Evolutionary conservation across 2,888 invertebrate genomes (phyloP), one percentile per base, ranked within the genome.

Genomic region (Mechanitis messenoides): DNA sequence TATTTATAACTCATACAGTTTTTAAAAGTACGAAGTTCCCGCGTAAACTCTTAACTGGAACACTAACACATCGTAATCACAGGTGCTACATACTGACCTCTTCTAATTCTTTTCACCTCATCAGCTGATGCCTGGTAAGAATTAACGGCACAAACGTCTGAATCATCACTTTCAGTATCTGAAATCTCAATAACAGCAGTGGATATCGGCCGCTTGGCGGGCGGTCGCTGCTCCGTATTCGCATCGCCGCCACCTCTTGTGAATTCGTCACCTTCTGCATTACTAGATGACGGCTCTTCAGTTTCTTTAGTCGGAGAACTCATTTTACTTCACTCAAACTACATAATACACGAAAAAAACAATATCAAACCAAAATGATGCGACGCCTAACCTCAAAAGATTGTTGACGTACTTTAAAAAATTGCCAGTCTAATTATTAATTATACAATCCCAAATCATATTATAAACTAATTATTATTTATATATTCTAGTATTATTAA

Each of bases 61-160:
- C 56, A 53, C 56, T 59, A 45, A 60, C 68, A 69, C n/a, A 35
- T 67, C 67, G 61, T 57, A 59, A 58, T 45, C 46, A 56, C 53
- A 20, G 60, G 53, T 33, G 31, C 50, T 31, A 55, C 42, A 61
- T 54, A 74, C 79, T 77, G 63, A 89, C 90, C 89, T 69, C 87
- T 85, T 33, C 91, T 85, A 64, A 91, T 87, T 69, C 87, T 80
- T 69, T 91, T 91, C 63, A 90, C 90, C 73, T 91, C 91, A 65
- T 90, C 89, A 1, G 89, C 86, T 31, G 89, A 75, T 42, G 91
- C 91, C 71, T 89, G 90, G 74, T 91, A 91, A 1, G 89, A 85
- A 61, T 83, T 87, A 11, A 91, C 89, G 4, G 90, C 90, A 64
- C 90, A 91, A n/a, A 91, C 80, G 60, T 90, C 90, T n/a, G 90